Base-by-base conservation (phyloP, 2,113 vertebrate species). In the Microtus pennsylvanicus region DNA sequence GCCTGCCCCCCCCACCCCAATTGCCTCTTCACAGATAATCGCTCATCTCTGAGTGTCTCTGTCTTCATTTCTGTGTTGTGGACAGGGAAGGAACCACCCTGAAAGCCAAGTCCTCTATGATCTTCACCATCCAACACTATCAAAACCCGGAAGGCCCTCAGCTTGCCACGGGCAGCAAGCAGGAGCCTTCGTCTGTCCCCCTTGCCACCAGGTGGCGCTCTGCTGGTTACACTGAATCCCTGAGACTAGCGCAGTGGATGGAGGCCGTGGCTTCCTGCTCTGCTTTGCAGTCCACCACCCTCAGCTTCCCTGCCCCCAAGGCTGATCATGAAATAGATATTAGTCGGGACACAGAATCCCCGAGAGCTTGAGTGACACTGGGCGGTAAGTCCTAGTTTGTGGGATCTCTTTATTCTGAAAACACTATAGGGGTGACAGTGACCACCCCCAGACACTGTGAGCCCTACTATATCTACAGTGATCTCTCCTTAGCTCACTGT, bases 111-210 rank as follows among this genome's bases (percentile, higher is more conserved):
- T 33, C 24, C n/a, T 86, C 30, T 70, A 47, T 50, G 2, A 35
- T 75, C 72, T 55, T 77, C 50, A 30, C 52, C 26, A 58, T 21
- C 58, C 58, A 88, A 52, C 85, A 35, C 38, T n/a, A 7, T 35
- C 12, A 12, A 80, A 52, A 45, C 33, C 63, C 14, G 33, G 9
- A n/a, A 1, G 38, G 74, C 58, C 65, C 72, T 38, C 2, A 35
- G 63, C 9, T 17, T 3, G 0, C 38, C 52, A 22, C 9, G 6
- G 16, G 61, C 33, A 6, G 1, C 0, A 0, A 24, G 1, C 28
- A 88, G 28, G 17, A 67, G 8, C 13, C 38, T 19, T 47, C 8
- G 1, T 65, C 78, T 76, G 17, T 61, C 28, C 28, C 28, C 1
- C 9, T 72, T 0, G 28, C 70, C 55, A 19, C 63, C 50, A 35